Base-by-base conservation (phyloP, 2,797 vertebrate species). In the Tenualosa thibaudeaui region DNA sequence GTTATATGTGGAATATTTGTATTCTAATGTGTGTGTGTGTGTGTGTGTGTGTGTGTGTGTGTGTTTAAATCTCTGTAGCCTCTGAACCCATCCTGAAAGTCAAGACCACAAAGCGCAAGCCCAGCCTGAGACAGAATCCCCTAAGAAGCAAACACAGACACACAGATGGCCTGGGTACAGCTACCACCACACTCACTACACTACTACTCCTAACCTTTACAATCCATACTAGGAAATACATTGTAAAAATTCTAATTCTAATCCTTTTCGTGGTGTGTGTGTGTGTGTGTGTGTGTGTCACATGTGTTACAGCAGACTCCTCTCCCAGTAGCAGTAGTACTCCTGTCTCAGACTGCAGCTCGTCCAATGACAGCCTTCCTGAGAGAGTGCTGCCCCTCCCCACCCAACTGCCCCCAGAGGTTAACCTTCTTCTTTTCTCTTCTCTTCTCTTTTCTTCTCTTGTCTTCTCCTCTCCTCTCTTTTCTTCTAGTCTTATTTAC, bases 71-170 rank as follows among this genome's bases (percentile, higher is more conserved):
- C 40, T 85, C 0, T 0, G 0, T 93, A 99, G 98, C 96, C 0
- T 99, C 98, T 0, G 98, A 99, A 92, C 98, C 98, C 90, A 99
- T 98, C 91, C 95, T 99, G 91, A 99, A 99, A 93, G 96, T 98
- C 89, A 97, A 97, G 46, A 96, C 97, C 92, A 98, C 97, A 91
- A 94, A 97, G 92, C 98, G 98, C 93, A 99, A 99, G 93, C 96
- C 97, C 88, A 97, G 98, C 92, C 96, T 97, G 78, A 96, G 98
- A 88, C 98, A 98, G 94, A 99, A 98, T 87, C 98, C 98, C 0
- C 94, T 99, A 89, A 97, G 94, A 1, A 95, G 98, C 19, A 99
- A 99, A 91, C 97, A 99, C 92, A 99, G 98, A 75, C 68, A 75
- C 68, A 40, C 68, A 75, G 68, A 75, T 40, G 68, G 68, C 68